These are phyloP conservation scores for Enteromius afrohamiltoni DNA, from an alignment of 2,797 vertebrate species.

Conservation along the genomic window DNA sequence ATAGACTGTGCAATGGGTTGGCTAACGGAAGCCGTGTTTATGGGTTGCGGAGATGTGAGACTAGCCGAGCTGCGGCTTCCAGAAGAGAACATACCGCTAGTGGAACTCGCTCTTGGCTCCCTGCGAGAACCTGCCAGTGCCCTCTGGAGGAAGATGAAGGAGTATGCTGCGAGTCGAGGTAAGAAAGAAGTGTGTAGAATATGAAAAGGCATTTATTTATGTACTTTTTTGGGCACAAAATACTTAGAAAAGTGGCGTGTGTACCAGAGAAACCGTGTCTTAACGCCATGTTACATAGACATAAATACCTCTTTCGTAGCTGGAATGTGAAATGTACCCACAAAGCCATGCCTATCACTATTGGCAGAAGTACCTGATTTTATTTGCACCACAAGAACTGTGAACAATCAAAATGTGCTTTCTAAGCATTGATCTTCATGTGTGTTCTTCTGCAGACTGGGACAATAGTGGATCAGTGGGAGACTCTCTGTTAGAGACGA, in stretches of 20 bases:
- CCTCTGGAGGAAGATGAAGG: slow-evolving; percentile 82
- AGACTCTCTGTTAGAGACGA: slow-evolving; percentile 77
- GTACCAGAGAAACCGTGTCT: background rate
- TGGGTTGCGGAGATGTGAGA: slow-evolving; percentile 73
- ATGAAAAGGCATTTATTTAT: background rate
- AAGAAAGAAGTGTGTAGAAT: slow-evolving; percentile 13
- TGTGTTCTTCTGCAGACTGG: slow-evolving; percentile 75
- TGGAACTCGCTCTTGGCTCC: slow-evolving; percentile 79
- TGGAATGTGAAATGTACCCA: background rate
- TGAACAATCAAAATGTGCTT: background rate
- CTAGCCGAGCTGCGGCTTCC: slow-evolving; percentile 74
- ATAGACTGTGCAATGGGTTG: slow-evolving; percentile 73
- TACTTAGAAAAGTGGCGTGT: background rate
- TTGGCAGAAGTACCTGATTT: background rate
- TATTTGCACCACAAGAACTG: background rate
- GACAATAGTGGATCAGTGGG: slow-evolving; percentile 71
- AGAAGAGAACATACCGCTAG: slow-evolving; percentile 75
- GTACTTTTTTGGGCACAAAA: background rate
- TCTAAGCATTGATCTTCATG: background rate
- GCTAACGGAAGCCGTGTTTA: slow-evolving; percentile 78
- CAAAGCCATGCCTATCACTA: background rate
- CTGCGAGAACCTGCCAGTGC: slow-evolving; percentile 72
- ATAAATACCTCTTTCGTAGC: background rate
- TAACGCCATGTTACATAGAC: background rate
- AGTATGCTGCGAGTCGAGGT: slow-evolving; percentile 79